Evolutionary conservation across 2,113 vertebrate genomes (phyloP).

Genomic region (Notarius lentiginosus): DNA sequence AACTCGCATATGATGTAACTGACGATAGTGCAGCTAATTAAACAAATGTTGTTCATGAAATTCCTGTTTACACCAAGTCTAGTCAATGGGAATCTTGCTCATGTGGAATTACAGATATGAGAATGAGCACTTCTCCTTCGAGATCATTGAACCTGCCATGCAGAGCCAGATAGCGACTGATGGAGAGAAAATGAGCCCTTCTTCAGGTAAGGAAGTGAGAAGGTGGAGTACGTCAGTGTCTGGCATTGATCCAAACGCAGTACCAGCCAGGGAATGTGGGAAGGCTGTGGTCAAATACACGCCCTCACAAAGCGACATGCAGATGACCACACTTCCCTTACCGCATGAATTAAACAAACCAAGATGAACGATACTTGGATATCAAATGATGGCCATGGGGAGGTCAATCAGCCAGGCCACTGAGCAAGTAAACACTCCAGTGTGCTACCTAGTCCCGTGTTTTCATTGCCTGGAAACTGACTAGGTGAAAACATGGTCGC

Average conservation of each 20-base stretch:
- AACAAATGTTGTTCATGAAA: neutral
- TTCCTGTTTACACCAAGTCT: neutral
- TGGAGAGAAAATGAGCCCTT: neutral
- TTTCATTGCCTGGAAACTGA: neutral
- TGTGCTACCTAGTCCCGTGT: neutral
- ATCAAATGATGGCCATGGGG: neutral
- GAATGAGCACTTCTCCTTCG: neutral
- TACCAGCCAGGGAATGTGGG: conserved; percentile 48
- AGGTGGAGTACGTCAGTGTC: conserved; percentile 41
- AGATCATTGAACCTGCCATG: neutral
- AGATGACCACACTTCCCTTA: conserved; percentile 7
- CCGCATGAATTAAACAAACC: neutral
- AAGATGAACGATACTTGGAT: neutral
- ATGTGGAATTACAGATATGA: neutral
- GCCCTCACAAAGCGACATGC: neutral
- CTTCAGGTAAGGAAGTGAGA: conserved; percentile 60
- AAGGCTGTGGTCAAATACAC: conserved; percentile 40
- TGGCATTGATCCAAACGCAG: conserved; percentile 51
- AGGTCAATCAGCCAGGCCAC: neutral
- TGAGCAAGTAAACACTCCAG: neutral
- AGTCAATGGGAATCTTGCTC: neutral
- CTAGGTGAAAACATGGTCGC: neutral
- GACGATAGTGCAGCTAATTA: neutral
- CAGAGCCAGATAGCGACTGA: neutral
- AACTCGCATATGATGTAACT: neutral